Evolutionary conservation across 2,888 invertebrate species (phyloP), one percentile per base, ranked within the genome.

Genomic region (Thereva nobilitata): DNA sequence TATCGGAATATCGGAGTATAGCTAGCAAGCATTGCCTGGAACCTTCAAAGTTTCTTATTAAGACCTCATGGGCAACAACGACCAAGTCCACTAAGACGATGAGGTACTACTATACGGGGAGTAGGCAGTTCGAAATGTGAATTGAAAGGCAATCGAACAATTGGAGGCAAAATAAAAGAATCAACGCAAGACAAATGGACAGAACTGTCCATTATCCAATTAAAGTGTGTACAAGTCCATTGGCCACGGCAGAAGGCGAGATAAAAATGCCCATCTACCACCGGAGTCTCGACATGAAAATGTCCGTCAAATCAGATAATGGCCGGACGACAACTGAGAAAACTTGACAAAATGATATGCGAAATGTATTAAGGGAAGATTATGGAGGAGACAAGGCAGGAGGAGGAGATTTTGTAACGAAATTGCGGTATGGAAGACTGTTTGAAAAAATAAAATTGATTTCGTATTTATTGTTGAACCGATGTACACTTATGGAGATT

Each of bases 131-230:
- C 41, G 61, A 61, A 50, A 54, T 35, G 54, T 35, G 10, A 59
- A 59, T 34, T 9, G 9, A 38, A 49, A 55, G 38, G 37, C 54
- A 65, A 65, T 65, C 65, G 65, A 65, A 56, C 61, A 61, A 61
- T 61, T 50, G 23, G 50, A 50, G 50, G 40, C 50, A 35, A 50
- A 37, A 41, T 41, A 50, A 40, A 12, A 50, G 50, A 61, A 40
- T 40, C 50, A 40, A 10, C 61, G 65, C 69, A 67, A 70, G 72
- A 72, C 71, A 72, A 72, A 73, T 71, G 72, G 72, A 71, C 71
- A 72, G 71, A 73, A 73, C 72, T 74, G 72, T 72, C 72, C 71
- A 73, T 73, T 73, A 72, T 72, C 73, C 73, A 74, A 74, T 74
- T 74, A 74, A 74, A 74, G 72, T 72, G 72, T 72, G 73, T 73